Evolutionary conservation across 2,113 vertebrate genomes (phyloP).

Genomic region (Spheniscus mendiculus): DNA sequence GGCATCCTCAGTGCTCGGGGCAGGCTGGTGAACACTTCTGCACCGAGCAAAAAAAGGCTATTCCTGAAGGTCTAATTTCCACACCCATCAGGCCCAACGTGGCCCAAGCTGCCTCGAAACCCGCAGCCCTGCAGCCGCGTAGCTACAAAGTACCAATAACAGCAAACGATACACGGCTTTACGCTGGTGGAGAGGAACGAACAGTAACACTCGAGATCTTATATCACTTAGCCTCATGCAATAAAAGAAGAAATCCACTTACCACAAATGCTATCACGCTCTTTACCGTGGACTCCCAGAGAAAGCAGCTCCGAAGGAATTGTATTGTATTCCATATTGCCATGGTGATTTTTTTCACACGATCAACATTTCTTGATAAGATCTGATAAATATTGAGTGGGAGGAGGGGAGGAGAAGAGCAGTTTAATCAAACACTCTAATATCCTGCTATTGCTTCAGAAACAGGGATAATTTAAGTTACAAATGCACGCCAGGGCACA

Average conservation of each 20-base stretch:
- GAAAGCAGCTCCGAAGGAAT: conserved; percentile 97
- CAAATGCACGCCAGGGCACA: not conserved
- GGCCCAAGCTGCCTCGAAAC: not conserved
- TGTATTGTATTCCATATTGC: conserved; percentile 91
- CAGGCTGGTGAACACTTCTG: not conserved
- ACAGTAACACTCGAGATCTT: not conserved
- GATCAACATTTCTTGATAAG: conserved; percentile 92
- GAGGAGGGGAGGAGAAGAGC: conserved; percentile 38
- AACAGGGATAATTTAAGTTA: conserved; percentile 27
- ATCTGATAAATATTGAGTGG: conserved; percentile 78
- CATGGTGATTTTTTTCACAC: conserved; percentile 93
- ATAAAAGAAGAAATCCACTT: conserved; percentile 71
- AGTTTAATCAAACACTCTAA: conserved; percentile 28
- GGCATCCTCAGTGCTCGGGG: fast-evolving
- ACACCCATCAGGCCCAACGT: not conserved
- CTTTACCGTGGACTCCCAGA: conserved; percentile 91
- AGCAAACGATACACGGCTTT: not conserved
- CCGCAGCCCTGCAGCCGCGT: not conserved
- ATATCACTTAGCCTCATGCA: not conserved
- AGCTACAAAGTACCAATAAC: not conserved
- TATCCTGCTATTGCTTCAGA: conserved; percentile 42
- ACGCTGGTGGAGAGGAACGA: fast-evolving
- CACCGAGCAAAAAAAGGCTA: not conserved
- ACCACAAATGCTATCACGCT: conserved; percentile 93
- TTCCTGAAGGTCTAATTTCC: not conserved